These are phyloP conservation scores for Neoitamus cyanurus DNA, from an alignment of 2,888 invertebrate species.

Conservation along the genomic window DNA sequence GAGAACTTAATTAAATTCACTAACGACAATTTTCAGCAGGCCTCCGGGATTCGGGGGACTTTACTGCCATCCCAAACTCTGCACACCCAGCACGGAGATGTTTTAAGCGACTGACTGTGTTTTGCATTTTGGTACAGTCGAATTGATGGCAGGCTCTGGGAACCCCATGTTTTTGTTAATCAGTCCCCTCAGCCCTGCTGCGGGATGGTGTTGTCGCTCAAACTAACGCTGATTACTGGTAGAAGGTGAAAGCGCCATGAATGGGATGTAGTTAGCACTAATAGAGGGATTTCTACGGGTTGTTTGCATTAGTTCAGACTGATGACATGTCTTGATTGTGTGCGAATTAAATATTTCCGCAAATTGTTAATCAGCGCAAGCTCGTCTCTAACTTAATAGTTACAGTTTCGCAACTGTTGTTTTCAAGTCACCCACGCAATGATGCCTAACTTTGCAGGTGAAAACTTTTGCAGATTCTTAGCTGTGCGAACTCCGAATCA, in stretches of 20 bases:
- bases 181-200: not conserved
- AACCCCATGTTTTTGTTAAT: not conserved
- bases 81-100: not conserved
- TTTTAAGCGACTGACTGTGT: not conserved
- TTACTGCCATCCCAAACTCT: not conserved
- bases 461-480: not conserved
- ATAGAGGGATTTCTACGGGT: not conserved
- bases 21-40: not conserved
- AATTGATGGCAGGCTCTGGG: not conserved
- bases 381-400: not conserved
- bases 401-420: not conserved
- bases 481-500: too few species aligned
- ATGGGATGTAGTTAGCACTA: not conserved
- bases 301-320: not conserved
- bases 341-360: not conserved
- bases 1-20: constrained; percentile 32
- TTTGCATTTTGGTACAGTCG: not conserved
- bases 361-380: not conserved
- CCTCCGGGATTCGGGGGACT: not conserved
- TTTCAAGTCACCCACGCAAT: not conserved
- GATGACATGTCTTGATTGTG: not conserved
- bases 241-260: not conserved
- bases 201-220: not conserved
- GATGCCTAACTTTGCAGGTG: not conserved
- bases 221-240: not conserved